A percentile compares a stretch with the other conserved stretches of the same genome.
phyloP scores from a whole-genome alignment of 64 coral and sea anemone genomes.

The Montipora sp. region DNA sequence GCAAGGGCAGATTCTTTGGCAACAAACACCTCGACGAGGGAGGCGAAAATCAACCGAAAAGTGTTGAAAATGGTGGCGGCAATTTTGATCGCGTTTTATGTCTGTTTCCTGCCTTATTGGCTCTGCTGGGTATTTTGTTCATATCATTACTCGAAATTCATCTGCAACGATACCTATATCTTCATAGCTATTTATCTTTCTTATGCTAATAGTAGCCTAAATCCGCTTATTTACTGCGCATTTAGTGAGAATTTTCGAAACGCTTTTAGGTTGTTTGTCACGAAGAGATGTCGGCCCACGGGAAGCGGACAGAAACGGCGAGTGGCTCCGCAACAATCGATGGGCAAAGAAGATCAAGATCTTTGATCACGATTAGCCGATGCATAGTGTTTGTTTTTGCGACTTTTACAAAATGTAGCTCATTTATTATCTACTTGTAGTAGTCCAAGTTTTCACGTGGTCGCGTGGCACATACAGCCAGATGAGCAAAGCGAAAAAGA shows the following conservation, averaged over 20 bases:
- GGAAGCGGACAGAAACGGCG: no score
- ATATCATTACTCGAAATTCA: constrained; percentile 10
- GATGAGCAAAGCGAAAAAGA: no score
- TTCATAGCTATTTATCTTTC: constrained; percentile 33
- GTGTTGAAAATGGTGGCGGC: constrained; percentile 52
- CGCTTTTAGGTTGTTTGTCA: not conserved
- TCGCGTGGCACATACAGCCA: no score
- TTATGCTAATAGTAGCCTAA: constrained; percentile 47
- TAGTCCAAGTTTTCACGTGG: no score
- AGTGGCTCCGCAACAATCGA: not conserved
- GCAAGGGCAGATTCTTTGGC: not conserved
- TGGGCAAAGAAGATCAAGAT: not conserved
- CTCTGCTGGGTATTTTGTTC: constrained; percentile 61
- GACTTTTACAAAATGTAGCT: no score
- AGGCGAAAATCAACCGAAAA: constrained; percentile 35
- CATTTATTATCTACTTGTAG: no score
- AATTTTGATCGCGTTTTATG: constrained; percentile 52
- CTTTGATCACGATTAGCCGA: not conserved
- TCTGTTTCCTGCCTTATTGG: constrained; percentile 61
- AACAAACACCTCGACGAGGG: not conserved
- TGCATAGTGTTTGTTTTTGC: no score
- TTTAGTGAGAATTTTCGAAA: constrained; percentile 67
- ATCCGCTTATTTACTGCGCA: constrained; percentile 56
- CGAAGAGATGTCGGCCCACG: not conserved
- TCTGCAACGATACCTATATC: constrained; percentile 48